Percentiles rank a stretch among this genome's conserved stretches.
Conservation (phyloP, 2,797 vertebrate species). For the Manis pentadactyla region DNA sequence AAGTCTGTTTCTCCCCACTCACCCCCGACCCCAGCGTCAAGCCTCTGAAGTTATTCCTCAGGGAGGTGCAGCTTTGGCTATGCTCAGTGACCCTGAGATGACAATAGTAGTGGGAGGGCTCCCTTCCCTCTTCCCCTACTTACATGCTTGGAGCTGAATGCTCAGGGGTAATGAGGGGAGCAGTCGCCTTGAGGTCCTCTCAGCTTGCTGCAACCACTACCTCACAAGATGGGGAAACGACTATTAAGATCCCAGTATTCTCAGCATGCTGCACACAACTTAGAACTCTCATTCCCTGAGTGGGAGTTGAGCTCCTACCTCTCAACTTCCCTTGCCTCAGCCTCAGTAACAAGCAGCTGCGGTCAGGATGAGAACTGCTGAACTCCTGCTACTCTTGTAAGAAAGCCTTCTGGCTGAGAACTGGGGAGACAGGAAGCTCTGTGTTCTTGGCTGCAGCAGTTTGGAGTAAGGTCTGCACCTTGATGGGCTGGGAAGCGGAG, state of each 20-base stretch:
- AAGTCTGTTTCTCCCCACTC: background rate
- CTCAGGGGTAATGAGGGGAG: background rate
- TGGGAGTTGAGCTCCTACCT: background rate
- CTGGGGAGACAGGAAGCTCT: background rate
- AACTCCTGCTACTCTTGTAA: background rate
- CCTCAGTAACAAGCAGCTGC: background rate
- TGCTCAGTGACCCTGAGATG: background rate
- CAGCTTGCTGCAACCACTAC: background rate
- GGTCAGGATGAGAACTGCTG: background rate
- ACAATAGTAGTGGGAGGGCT: background rate
- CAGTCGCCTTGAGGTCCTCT: background rate
- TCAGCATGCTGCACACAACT: background rate
- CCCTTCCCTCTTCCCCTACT: background rate
- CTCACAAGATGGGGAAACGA: background rate
- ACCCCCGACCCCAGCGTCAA: background rate
- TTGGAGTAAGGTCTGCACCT: background rate
- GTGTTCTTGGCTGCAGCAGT: background rate
- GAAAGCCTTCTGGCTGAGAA: background rate
- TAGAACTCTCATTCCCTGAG: background rate
- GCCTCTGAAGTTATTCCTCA: background rate
- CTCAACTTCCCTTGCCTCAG: background rate
- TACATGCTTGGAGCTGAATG: background rate
- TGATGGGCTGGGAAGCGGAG: background rate
- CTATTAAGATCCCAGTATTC: background rate
- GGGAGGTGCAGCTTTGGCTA: background rate